phyloP scores from a whole-genome alignment of 2,113 vertebrate species.

The Nicator chloris region DNA sequence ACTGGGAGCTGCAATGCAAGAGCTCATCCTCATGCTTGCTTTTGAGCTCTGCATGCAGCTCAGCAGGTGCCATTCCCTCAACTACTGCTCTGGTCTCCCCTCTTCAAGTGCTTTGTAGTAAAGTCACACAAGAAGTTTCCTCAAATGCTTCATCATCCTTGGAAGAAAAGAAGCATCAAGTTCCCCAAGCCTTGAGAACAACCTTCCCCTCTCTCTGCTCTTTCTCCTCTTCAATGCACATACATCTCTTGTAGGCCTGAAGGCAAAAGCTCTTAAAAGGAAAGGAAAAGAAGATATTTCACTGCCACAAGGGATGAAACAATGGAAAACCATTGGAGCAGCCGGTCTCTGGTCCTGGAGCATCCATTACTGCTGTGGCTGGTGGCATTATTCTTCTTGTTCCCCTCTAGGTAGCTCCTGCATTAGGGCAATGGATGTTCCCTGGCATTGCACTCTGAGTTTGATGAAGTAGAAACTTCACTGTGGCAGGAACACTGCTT shows the following conservation, averaged over 20 bases:
- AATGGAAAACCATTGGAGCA: background rate
- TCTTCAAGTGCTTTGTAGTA: background rate
- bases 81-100: background rate
- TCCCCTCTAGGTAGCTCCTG: background rate
- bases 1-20: background rate
- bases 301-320: background rate
- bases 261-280: background rate
- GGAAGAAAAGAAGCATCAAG: background rate
- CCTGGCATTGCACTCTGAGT: background rate
- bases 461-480: background rate
- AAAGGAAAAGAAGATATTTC: background rate
- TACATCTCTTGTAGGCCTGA: background rate
- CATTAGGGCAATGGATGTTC: background rate
- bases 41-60: background rate
- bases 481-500: background rate
- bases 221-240: background rate
- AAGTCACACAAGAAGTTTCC: background rate
- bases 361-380: background rate
- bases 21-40: rapidly evolving
- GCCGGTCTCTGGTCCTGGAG: background rate
- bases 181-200: background rate
- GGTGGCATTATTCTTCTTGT: background rate
- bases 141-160: background rate
- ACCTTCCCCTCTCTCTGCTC: background rate
- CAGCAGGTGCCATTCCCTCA: background rate